phyloP scores from a whole-genome alignment of 2,888 invertebrate species.

The Steinernema scapterisci region DNA sequence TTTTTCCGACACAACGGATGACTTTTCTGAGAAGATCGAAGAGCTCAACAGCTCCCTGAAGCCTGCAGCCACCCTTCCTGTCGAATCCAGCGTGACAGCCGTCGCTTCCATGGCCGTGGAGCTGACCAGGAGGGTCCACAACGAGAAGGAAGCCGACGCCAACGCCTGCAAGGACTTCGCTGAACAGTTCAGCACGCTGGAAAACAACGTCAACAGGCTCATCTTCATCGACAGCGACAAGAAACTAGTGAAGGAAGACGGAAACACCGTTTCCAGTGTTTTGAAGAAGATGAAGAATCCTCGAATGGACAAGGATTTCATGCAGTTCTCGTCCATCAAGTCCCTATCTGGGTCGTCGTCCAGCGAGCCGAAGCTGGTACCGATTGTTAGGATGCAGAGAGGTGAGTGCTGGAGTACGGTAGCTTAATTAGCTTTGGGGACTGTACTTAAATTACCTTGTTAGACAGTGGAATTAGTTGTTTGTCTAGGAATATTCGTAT shows the following conservation, averaged over 20 bases:
- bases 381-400: slow-evolving; percentile 17
- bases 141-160: background rate
- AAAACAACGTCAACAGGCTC: slow-evolving; percentile 43
- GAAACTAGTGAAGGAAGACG: slow-evolving; percentile 37
- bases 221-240: slow-evolving; percentile 45
- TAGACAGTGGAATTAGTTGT: too few relatives aligned
- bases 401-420: background rate
- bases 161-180: background rate
- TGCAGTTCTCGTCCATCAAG: slow-evolving; percentile 8
- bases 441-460: too few relatives aligned
- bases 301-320: slow-evolving; percentile 4
- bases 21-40: background rate
- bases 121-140: background rate
- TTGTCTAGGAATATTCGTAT: too few relatives aligned
- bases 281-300: slow-evolving; percentile 13
- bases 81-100: background rate
- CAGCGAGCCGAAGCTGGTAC: background rate
- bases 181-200: slow-evolving; percentile 21
- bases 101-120: slow-evolving; percentile 11
- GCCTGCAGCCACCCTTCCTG: background rate
- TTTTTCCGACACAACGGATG: background rate
- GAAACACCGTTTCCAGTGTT: background rate
- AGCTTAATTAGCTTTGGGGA: too few relatives aligned
- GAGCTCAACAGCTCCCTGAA: slow-evolving; percentile 11
- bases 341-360: background rate